Evolutionary conservation across 2,888 invertebrate species (phyloP).

Genomic region (Herminia tarsipennalis): DNA sequence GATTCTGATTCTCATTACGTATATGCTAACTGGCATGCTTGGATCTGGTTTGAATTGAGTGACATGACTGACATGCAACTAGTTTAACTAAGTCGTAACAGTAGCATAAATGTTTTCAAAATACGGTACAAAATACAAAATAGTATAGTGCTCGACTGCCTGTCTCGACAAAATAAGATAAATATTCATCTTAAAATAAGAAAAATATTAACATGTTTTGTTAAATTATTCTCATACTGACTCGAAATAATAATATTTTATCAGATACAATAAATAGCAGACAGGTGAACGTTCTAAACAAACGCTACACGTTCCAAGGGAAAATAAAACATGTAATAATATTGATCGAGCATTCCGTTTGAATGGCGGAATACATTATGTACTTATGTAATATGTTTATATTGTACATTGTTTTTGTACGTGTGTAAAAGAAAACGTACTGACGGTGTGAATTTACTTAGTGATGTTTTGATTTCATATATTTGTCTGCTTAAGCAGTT

Average conservation of each 20-base stretch:
- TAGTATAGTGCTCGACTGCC: no score
- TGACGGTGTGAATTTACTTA: background rate
- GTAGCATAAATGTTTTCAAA: no score
- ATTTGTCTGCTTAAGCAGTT: background rate
- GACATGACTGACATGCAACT: no score
- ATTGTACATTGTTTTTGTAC: background rate
- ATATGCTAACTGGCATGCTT: no score
- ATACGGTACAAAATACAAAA: no score
- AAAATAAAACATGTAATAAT: constrained; percentile 16
- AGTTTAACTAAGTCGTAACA: no score
- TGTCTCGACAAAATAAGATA: no score
- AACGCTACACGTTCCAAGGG: background rate
- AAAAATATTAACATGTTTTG: no score
- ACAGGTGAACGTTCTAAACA: background rate
- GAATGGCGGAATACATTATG: constrained; percentile 7
- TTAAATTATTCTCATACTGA: no score
- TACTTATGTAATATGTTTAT: background rate
- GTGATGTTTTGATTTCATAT: background rate
- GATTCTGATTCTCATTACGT: no score
- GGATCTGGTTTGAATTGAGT: no score
- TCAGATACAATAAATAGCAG: background rate
- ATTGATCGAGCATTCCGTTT: constrained; percentile 27
- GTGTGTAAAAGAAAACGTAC: background rate
- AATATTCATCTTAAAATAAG: no score
- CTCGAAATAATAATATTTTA: background rate